These are phyloP conservation scores for Girardinus metallicus DNA, from an alignment of 2,797 vertebrate genomes.

Conservation along the genomic window DNA sequence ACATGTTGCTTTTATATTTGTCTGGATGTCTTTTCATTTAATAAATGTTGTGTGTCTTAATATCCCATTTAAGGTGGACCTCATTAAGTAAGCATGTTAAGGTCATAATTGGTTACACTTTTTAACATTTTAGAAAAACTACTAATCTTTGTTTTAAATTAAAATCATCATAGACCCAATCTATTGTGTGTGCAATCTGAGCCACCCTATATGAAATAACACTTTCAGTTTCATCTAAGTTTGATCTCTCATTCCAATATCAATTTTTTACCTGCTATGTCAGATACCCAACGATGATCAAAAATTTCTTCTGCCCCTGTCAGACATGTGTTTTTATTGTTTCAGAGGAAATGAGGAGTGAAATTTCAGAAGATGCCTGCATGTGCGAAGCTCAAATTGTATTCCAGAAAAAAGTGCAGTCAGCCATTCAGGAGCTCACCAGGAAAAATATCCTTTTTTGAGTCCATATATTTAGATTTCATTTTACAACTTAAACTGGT, in stretches of 20 bases:
- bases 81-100: neutral
- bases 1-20: constrained; percentile 7
- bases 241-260: neutral
- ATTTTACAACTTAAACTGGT: neutral
- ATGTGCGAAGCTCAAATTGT: constrained; percentile 90
- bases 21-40: constrained; percentile 4
- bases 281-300: neutral
- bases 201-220: constrained; percentile 1
- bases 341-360: constrained; percentile 84
- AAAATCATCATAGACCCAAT: constrained; percentile 20
- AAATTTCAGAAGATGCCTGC: constrained; percentile 85
- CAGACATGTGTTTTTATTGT: constrained; percentile 14
- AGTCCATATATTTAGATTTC: neutral
- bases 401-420: constrained; percentile 89
- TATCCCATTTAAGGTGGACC: constrained; percentile 3
- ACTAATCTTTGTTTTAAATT: constrained; percentile 30
- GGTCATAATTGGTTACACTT: constrained; percentile 3
- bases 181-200: neutral
- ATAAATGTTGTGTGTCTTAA: constrained; percentile 8
- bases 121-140: neutral
- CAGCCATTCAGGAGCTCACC: constrained; percentile 85
- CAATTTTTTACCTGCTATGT: neutral
- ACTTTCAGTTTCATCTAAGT: neutral
- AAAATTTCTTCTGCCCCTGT: neutral
- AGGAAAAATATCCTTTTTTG: constrained; percentile 93